A percentile compares a stretch with the other conserved stretches of the same genome.
Conservation (phyloP, 2,113 vertebrate genomes). For the Equus quagga region DNA sequence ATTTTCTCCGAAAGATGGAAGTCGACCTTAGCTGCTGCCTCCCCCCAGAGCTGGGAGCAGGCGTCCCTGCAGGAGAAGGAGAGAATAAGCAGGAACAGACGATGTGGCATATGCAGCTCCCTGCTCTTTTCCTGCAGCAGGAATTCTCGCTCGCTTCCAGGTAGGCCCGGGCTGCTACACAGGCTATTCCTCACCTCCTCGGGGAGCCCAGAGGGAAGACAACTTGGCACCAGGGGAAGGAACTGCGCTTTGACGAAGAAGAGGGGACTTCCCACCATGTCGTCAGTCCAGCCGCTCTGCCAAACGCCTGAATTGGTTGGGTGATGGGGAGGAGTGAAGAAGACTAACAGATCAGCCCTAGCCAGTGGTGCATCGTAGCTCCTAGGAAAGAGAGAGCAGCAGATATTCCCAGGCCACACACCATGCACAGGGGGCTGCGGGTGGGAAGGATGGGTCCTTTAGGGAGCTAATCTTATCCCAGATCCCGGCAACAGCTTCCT, state of each 20-base stretch:
- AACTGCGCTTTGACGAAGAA: slow-evolving; percentile 7
- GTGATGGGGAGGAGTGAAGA: not conserved
- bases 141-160: slow-evolving; percentile 70
- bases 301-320: not conserved
- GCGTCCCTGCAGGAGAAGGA: slow-evolving; percentile 56
- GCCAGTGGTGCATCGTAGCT: slow-evolving; percentile 2
- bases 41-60: slow-evolving; percentile 65
- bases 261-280: not conserved
- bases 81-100: slow-evolving; percentile 74
- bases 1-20: slow-evolving; percentile 62
- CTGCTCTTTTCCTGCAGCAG: slow-evolving; percentile 76
- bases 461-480: not conserved
- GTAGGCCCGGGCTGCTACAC: slow-evolving; percentile 63
- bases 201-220: not conserved
- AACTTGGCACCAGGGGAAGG: slow-evolving; percentile 67
- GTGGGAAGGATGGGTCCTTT: not conserved
- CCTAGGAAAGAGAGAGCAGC: not conserved
- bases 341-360: not conserved
- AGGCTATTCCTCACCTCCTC: not conserved
- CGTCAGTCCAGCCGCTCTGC: not conserved
- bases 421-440: not conserved
- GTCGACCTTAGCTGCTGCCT: slow-evolving; percentile 53
- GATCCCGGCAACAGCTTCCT: not conserved
- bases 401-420: not conserved
- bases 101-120: slow-evolving; percentile 65